phyloP scores from a whole-genome alignment of 2,888 invertebrate genomes.

The Polia nebulosa region DNA sequence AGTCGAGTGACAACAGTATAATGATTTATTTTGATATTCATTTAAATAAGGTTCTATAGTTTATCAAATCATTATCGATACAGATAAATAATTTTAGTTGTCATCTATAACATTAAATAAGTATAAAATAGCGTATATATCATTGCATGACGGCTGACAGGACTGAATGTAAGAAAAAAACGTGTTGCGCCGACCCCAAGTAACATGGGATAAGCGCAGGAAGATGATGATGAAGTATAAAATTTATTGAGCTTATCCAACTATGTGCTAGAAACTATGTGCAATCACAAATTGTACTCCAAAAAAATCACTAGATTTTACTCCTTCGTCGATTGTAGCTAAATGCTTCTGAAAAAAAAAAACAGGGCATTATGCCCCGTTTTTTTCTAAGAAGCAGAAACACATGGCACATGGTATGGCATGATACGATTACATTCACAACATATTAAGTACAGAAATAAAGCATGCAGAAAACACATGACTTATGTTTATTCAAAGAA shows the following conservation, averaged over 20 bases:
- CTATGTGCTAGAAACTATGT: too few relatives aligned
- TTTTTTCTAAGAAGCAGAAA: not conserved
- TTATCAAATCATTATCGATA: not conserved
- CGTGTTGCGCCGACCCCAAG: too few relatives aligned
- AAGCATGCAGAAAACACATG: not conserved
- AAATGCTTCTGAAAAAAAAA: not conserved
- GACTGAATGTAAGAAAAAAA: too few relatives aligned
- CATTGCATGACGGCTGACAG: too few relatives aligned
- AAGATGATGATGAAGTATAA: too few relatives aligned
- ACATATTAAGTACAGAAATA: not conserved
- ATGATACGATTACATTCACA: too few relatives aligned
- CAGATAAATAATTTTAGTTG: not conserved
- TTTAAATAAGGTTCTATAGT: not conserved
- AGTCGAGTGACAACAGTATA: not conserved
- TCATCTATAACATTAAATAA: too few relatives aligned
- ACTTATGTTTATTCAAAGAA: not conserved
- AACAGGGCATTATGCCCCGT: not conserved
- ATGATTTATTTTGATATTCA: not conserved
- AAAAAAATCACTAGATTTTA: not conserved
- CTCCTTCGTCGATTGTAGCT: not conserved
- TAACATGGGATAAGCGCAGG: too few relatives aligned
- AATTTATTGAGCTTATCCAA: too few relatives aligned
- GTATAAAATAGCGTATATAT: too few relatives aligned
- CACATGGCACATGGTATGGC: not conserved
- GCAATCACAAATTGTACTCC: too few relatives aligned